Conservation (phyloP, 2,113 vertebrate species). For the Petroica traversi region DNA sequence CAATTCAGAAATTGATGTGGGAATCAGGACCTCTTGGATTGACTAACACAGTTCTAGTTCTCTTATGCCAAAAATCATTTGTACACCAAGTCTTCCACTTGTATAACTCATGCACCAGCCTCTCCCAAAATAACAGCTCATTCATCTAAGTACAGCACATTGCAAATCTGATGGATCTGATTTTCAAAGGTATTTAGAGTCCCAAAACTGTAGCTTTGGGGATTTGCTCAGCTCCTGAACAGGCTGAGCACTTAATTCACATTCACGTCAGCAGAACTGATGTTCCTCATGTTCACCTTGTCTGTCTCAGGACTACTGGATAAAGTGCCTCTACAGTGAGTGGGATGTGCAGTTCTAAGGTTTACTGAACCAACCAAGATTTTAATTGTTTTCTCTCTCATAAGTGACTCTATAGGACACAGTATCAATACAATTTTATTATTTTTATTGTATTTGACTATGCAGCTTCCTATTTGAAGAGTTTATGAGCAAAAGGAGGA, state of each 20-base stretch:
- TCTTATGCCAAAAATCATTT: neutral
- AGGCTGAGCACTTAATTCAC: neutral
- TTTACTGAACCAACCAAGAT: neutral
- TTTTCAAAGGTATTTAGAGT: neutral
- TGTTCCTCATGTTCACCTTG: neutral
- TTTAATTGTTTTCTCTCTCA: neutral
- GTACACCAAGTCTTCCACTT: neutral
- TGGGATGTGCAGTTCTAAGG: neutral
- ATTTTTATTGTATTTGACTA: neutral
- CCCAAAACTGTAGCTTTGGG: neutral
- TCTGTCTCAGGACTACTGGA: neutral
- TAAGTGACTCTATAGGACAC: neutral
- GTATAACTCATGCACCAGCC: neutral
- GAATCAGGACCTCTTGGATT: constrained; percentile 1
- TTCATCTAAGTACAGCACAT: neutral
- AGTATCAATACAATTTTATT: neutral
- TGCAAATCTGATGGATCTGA: neutral
- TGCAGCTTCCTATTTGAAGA: neutral
- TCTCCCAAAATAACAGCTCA: neutral
- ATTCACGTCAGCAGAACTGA: neutral
- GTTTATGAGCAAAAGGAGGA: neutral
- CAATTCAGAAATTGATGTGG: neutral
- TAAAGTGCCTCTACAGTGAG: neutral
- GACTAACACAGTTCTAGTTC: neutral
- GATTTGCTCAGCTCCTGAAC: neutral